Base-by-base conservation (phyloP, 1,140 invertebrate genomes). In the Ips typographus region DNA sequence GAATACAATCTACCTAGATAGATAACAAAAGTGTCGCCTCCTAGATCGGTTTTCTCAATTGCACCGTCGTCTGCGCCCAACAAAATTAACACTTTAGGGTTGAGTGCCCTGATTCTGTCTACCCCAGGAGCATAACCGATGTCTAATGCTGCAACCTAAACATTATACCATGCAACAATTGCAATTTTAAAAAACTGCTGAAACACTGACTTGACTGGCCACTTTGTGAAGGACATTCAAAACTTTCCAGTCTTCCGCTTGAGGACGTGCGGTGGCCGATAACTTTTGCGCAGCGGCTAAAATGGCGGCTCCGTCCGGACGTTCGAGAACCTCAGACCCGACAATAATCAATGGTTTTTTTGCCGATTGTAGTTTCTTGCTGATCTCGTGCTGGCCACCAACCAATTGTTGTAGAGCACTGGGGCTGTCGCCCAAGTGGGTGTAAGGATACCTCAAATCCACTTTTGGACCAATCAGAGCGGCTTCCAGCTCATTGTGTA, bases 371-470 rank as follows among this genome's bases (percentile, higher is more conserved):
- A 99, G 79, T 71, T 85, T 87, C 78, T 91, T 86, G 63, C 83
- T 83, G 73, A 96, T 93, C 53, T 88, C 84, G 84, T 96, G 93
- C 4, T 84, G 86, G 7, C 91, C 94, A 60, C 80, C 83, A 49
- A 87, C 86, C 8, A 99, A 82, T 47, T 94, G 85, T 70, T 90
- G 83, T 5, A 99, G 83, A 49, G 90, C 78, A 51, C 85, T 83
- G 2, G 91, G 81, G 49, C 88, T 88, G 68, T 95, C 88, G 44
- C 96, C 96, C 38, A 98, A 83, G 82, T 98, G 90, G 87, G 92
- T 88, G 81, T 98, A 95, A 36, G 96, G 88, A 81, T 99, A 99
- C 0, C 93, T 94, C 6, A 99, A 84, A 83, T 99, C 94, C 40
- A 99, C 87, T 78, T 95, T 87, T 1, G 93, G 90, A 47, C 98